These are phyloP conservation scores for Globicephala melas DNA, from an alignment of 2,113 vertebrate genomes.

Conservation along the genomic window DNA sequence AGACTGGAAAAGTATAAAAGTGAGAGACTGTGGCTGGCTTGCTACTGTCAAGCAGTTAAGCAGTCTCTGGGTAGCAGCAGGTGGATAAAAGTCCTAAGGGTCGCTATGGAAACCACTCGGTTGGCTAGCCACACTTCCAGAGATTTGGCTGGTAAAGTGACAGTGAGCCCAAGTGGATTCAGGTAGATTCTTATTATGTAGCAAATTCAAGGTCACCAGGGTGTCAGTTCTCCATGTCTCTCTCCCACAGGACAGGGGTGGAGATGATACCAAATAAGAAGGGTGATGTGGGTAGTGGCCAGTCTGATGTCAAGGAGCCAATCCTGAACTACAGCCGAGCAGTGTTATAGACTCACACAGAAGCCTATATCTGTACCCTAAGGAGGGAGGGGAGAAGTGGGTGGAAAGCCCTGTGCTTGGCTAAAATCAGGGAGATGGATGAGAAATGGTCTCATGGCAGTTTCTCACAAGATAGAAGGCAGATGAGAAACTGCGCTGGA, in stretches of 20 bases:
- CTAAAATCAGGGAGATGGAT: background rate
- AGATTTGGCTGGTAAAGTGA: background rate
- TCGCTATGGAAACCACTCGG: rapidly evolving
- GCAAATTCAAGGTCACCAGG: background rate
- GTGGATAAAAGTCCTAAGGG: background rate
- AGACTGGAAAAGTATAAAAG: background rate
- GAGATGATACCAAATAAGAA: background rate
- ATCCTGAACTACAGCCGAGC: background rate
- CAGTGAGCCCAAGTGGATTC: background rate
- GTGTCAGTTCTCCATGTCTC: background rate
- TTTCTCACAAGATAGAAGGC: background rate
- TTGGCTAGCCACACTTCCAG: background rate
- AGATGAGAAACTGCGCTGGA: background rate
- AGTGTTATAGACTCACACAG: background rate
- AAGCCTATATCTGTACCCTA: background rate
- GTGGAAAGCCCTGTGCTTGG: background rate
- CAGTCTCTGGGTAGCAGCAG: background rate
- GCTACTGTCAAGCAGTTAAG: background rate
- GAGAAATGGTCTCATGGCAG: background rate
- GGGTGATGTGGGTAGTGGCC: rapidly evolving
- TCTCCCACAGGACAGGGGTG: background rate
- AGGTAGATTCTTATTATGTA: background rate
- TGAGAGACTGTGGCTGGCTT: background rate
- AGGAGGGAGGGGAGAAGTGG: background rate
- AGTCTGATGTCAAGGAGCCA: background rate